Evolutionary conservation across 1,140 invertebrate species (phyloP), one percentile per base, ranked within the genome.

Genomic region (Sipha flava): DNA sequence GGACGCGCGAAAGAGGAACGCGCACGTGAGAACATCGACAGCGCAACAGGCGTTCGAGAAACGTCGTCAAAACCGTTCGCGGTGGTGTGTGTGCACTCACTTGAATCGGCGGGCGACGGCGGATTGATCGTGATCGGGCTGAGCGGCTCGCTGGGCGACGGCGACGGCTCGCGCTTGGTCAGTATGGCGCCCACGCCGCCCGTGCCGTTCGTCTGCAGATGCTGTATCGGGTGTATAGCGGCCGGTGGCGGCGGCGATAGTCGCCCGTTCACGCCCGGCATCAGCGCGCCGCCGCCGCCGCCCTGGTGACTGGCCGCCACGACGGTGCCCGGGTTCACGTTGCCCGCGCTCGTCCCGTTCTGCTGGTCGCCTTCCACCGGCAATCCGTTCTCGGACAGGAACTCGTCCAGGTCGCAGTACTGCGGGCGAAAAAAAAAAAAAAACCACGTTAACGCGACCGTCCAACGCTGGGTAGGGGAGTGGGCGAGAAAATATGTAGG

Each of bases 391-490:
- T 97, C 95, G 82, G 92, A 94, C 82, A 98, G 90, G 87, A 98
- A 97, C 87, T 97, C 95, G 87, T 98, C 95, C 87, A 98, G 88
- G 87, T 97, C 95, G 88, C 97, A 94, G 87, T 96, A 97, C 91
- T 95, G 89, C 83, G 92, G 89, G 85, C 83, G 85, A 84, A 81
- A 85, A 84, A 47, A 21, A 54, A 26, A 81, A 81, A 81, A 81
- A 18, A 73, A 70, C 57, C n/a, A n/a, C n/a, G n/a, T n/a, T n/a
- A n/a, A n/a, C n/a, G n/a, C n/a, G n/a, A n/a, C n/a, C n/a, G n/a
- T n/a, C n/a, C n/a, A n/a, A n/a, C n/a, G n/a, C n/a, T n/a, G n/a
- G n/a, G n/a, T n/a, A n/a, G n/a, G n/a, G n/a, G n/a, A n/a, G n/a
- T n/a, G n/a, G n/a, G n/a, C n/a, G n/a, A n/a, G n/a, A n/a, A n/a